Conservation (phyloP, 2,888 invertebrate species). For the Calameuta idolon region DNA sequence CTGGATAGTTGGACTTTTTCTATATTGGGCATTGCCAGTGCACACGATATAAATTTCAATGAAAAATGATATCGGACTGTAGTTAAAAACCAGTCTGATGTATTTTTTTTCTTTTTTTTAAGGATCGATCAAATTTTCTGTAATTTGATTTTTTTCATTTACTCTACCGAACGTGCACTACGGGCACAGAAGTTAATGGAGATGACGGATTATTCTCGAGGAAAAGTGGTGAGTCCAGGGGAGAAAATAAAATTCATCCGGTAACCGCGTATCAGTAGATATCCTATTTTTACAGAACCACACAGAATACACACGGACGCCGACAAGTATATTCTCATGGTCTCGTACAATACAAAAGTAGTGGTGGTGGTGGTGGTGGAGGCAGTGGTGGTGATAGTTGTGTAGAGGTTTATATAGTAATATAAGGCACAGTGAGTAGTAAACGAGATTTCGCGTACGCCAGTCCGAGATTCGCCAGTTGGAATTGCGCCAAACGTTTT, state of each 20-base stretch:
- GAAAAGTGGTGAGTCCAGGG: neutral
- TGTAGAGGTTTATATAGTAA: neutral
- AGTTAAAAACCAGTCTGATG: neutral
- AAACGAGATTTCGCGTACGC: slow-evolving; percentile 14
- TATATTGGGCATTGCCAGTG: neutral
- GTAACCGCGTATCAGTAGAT: neutral
- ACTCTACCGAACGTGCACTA: too few species aligned
- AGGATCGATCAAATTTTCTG: too few species aligned
- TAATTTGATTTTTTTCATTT: too few species aligned
- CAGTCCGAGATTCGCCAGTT: slow-evolving; percentile 24
- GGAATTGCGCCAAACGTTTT: slow-evolving; percentile 29
- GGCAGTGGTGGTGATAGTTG: neutral
- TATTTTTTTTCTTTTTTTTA: too few species aligned
- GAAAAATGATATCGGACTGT: neutral
- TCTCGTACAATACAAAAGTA: neutral
- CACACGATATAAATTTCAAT: neutral
- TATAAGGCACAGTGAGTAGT: neutral
- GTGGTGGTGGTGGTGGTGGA: too few species aligned
- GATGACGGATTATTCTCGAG: neutral
- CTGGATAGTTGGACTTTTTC: neutral
- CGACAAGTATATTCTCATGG: neutral
- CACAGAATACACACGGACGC: neutral
- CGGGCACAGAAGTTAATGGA: neutral
- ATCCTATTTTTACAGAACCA: neutral
- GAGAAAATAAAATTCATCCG: neutral